These are phyloP conservation scores for Holotrichia oblita DNA, from an alignment of 1,140 invertebrate species.

Conservation along the genomic window DNA sequence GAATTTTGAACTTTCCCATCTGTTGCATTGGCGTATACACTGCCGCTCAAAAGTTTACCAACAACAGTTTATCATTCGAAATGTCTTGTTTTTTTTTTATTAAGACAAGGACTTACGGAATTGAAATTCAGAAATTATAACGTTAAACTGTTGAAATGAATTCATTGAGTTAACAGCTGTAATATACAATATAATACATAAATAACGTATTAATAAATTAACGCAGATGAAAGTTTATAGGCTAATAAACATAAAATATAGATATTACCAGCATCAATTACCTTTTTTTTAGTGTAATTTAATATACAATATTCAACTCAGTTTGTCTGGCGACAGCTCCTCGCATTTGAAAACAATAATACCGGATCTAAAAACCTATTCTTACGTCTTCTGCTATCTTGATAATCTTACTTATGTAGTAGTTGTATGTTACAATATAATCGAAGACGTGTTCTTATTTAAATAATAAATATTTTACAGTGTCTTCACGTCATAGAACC, in stretches of 20 bases:
- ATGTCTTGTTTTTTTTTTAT: too few relatives aligned
- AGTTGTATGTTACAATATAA: background rate
- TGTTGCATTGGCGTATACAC: too few relatives aligned
- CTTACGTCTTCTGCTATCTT: background rate
- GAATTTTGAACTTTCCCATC: too few relatives aligned
- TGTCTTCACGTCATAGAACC: conserved; percentile 2
- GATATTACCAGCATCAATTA: conserved; percentile 5
- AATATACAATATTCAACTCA: background rate
- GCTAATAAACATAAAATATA: background rate
- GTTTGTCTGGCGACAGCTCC: background rate
- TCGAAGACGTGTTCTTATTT: conserved; percentile 1
- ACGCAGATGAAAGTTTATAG: background rate
- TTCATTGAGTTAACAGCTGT: too few relatives aligned
- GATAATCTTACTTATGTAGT: background rate
- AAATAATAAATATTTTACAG: conserved; percentile 22
- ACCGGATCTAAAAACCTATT: background rate
- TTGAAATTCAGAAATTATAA: too few relatives aligned
- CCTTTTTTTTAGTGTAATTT: background rate
- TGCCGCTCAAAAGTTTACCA: too few relatives aligned
- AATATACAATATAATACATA: too few relatives aligned
- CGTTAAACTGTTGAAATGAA: too few relatives aligned
- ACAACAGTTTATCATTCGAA: too few relatives aligned
- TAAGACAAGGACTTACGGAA: too few relatives aligned
- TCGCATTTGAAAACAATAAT: conserved; percentile 12
- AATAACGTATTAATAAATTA: background rate